Evolutionary conservation across 1,140 invertebrate species (phyloP).

Genomic region (Nomia melanderi): DNA sequence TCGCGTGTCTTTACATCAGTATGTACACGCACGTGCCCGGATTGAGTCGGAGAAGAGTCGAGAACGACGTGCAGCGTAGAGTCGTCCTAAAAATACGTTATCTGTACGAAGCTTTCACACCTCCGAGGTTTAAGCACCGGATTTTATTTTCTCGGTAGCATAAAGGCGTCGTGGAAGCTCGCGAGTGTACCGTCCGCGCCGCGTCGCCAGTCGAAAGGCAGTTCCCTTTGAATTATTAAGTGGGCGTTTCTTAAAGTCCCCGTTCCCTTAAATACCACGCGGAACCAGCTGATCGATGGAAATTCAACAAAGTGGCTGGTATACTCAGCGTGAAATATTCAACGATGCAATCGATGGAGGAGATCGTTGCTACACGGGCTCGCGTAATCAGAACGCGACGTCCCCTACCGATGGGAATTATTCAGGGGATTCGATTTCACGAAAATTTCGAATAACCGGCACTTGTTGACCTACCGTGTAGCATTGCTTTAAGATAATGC

Average conservation of each 20-base stretch:
- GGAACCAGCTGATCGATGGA: conserved; percentile 7
- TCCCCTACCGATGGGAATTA: conserved; percentile 3
- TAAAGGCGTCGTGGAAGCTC: background rate
- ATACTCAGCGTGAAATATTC: conserved; percentile 24
- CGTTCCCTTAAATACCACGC: conserved; percentile 5
- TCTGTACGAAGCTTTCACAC: too few species aligned
- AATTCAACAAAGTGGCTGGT: conserved; percentile 29
- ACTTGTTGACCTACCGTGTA: background rate
- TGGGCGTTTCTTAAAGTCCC: conserved; percentile 21
- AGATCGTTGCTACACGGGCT: background rate
- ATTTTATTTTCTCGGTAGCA: too few species aligned
- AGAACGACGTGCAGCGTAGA: too few species aligned
- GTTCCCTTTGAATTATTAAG: conserved; percentile 18
- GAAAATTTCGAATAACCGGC: background rate
- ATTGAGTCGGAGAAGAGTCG: too few species aligned
- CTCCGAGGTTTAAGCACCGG: too few species aligned
- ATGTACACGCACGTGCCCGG: too few species aligned
- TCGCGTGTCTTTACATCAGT: too few species aligned
- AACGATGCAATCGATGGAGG: conserved; percentile 25
- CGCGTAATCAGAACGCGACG: conserved; percentile 8
- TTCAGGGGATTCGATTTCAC: conserved; percentile 22
- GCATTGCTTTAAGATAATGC: too few species aligned
- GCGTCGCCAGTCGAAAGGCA: background rate
- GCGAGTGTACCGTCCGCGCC: background rate
- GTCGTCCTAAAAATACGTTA: too few species aligned